Evolutionary conservation across 1,140 invertebrate genomes (phyloP).

Genomic region (Goniozus legneri): DNA sequence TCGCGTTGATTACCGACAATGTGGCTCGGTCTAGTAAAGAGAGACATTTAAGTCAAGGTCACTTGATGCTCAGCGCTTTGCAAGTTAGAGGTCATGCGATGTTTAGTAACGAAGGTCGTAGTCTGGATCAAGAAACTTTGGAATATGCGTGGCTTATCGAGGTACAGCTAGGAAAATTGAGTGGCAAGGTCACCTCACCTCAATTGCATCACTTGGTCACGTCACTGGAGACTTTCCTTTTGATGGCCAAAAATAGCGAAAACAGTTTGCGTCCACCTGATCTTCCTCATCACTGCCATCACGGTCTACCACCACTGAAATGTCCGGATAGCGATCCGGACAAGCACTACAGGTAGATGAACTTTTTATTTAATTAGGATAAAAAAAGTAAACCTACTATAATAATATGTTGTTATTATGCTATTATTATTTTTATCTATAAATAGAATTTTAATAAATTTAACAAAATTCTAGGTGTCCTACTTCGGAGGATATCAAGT

Average conservation of each 20-base stretch:
- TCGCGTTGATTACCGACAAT: conserved; percentile 75
- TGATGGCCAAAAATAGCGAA: conserved; percentile 84
- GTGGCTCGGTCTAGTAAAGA: conserved; percentile 65
- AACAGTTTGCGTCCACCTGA: conserved; percentile 77
- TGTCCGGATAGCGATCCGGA: conserved; percentile 72
- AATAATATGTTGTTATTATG: too few species aligned
- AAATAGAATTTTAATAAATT: background rate
- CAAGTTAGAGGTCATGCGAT: conserved; percentile 94
- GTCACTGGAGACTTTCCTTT: conserved; percentile 83
- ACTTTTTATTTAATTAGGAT: too few species aligned
- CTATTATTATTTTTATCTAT: background rate
- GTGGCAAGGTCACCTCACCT: conserved; percentile 73
- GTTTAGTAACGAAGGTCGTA: conserved; percentile 89
- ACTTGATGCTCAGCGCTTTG: conserved; percentile 83
- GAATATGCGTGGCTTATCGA: conserved; percentile 96
- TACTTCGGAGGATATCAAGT: conserved; percentile 88
- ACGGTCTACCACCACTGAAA: conserved; percentile 72
- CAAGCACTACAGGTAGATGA: conserved; percentile 62
- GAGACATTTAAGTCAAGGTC: conserved; percentile 81
- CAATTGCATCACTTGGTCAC: conserved; percentile 83
- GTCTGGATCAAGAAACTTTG: conserved; percentile 87
- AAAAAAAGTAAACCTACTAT: too few species aligned
- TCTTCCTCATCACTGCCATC: conserved; percentile 78
- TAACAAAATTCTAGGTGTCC: conserved; percentile 61
- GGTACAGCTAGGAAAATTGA: conserved; percentile 77